Conservation (phyloP, 2,888 invertebrate genomes). For the Polia nebulosa region DNA sequence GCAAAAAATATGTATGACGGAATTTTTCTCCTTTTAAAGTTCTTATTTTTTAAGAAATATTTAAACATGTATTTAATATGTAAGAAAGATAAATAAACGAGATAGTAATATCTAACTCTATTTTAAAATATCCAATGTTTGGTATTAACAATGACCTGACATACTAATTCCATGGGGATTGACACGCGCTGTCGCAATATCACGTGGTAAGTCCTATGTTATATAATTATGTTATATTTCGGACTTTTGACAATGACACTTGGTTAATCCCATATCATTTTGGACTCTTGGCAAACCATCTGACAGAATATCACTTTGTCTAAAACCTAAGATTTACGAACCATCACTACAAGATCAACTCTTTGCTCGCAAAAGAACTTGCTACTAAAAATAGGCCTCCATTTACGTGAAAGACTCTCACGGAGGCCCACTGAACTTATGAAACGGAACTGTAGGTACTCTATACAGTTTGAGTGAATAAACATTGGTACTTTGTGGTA, state of each 20-base stretch:
- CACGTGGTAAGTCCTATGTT: neutral
- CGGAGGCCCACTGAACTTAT: slow-evolving; percentile 67
- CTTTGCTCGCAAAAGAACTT: slow-evolving; percentile 7
- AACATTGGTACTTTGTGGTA: slow-evolving; percentile 64
- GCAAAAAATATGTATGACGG: too few relatives aligned
- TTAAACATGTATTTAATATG: too few relatives aligned
- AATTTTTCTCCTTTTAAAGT: too few relatives aligned
- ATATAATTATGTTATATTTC: too few relatives aligned
- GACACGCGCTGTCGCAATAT: neutral
- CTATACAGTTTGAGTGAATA: slow-evolving; percentile 66
- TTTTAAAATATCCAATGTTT: too few relatives aligned
- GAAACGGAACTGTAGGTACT: slow-evolving; percentile 69
- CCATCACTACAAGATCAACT: neutral
- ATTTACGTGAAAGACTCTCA: slow-evolving; percentile 73
- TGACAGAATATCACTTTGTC: neutral
- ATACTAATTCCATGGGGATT: neutral
- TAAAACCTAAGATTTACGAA: neutral
- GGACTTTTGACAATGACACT: neutral
- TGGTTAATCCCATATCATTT: neutral
- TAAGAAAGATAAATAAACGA: too few relatives aligned
- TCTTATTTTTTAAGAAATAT: too few relatives aligned
- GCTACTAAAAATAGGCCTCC: slow-evolving; percentile 77
- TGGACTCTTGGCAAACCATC: neutral
- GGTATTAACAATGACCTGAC: too few relatives aligned
- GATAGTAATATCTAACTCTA: too few relatives aligned